A percentile compares a stretch with the other conserved stretches of the same genome.
These are phyloP conservation scores for Halichoerus grypus DNA, from an alignment of 2,113 vertebrate species.

Conservation along the genomic window DNA sequence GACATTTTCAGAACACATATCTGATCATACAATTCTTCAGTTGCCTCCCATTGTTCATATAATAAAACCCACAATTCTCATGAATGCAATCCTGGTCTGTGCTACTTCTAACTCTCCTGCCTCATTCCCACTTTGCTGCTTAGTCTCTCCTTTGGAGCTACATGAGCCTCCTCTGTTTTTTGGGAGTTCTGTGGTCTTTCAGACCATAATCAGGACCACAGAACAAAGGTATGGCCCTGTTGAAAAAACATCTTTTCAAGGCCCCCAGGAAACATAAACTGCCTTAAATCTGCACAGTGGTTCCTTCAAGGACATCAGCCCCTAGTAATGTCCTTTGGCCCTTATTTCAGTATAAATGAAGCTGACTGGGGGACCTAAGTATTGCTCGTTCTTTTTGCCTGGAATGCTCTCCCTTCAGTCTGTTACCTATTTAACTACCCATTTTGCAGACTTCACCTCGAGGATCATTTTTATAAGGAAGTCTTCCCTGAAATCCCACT, in stretches of 20 bases:
- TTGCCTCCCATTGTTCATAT: not conserved
- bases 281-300: not conserved
- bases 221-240: not conserved
- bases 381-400: not conserved
- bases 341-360: not conserved
- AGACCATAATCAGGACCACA: not conserved
- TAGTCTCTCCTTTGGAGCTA: not conserved
- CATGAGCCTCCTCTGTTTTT: not conserved
- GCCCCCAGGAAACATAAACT: not conserved
- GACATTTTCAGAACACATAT: not conserved
- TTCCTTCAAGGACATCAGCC: not conserved
- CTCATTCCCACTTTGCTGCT: not conserved
- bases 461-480: not conserved
- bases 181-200: not conserved
- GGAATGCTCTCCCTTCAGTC: not conserved
- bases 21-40: not conserved
- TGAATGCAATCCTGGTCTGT: not conserved
- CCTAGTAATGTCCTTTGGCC: not conserved
- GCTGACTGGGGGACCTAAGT: not conserved
- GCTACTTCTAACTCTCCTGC: rapidly evolving
- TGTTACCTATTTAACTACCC: not conserved
- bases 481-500: not conserved
- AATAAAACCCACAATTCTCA: not conserved
- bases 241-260: not conserved
- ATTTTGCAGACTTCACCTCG: not conserved